phyloP scores from a whole-genome alignment of 2,797 vertebrate species.

The Sebastes alutus region DNA sequence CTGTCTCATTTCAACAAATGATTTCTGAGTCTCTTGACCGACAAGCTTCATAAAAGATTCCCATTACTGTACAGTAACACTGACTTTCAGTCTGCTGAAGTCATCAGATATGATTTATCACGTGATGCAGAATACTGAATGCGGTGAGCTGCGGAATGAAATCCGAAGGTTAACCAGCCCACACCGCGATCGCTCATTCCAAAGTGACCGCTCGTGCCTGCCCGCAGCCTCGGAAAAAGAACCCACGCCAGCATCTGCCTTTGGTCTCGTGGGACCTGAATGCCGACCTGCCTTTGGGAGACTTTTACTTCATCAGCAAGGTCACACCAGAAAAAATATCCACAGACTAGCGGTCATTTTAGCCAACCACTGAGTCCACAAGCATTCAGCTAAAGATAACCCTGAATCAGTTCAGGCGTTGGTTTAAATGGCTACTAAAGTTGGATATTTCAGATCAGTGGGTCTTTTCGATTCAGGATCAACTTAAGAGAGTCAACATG shows the following conservation, averaged over 20 bases:
- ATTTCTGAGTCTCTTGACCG: slow-evolving; percentile 5
- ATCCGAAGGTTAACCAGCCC: slow-evolving; percentile 17
- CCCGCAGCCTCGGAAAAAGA: slow-evolving; percentile 15
- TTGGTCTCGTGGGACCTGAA: slow-evolving; percentile 11
- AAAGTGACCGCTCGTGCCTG: slow-evolving; percentile 29
- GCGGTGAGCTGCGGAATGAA: background rate
- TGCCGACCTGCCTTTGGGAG: background rate
- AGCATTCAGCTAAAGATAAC: background rate
- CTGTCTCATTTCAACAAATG: slow-evolving; percentile 14
- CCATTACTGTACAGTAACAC: background rate
- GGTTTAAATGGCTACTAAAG: background rate
- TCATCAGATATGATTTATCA: slow-evolving; percentile 22
- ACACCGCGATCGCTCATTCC: slow-evolving; percentile 2
- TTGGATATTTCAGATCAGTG: background rate
- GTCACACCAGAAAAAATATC: slow-evolving; percentile 8
- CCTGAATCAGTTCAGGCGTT: background rate
- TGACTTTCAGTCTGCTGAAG: background rate
- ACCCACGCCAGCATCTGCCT: slow-evolving; percentile 8
- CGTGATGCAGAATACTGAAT: background rate
- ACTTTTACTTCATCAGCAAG: background rate
- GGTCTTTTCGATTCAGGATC: background rate
- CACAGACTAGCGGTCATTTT: background rate
- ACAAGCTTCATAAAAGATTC: slow-evolving; percentile 11
- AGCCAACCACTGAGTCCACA: background rate
- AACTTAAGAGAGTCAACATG: background rate